Conservation (phyloP, 2,888 invertebrate genomes). For the Thyatira batis region DNA sequence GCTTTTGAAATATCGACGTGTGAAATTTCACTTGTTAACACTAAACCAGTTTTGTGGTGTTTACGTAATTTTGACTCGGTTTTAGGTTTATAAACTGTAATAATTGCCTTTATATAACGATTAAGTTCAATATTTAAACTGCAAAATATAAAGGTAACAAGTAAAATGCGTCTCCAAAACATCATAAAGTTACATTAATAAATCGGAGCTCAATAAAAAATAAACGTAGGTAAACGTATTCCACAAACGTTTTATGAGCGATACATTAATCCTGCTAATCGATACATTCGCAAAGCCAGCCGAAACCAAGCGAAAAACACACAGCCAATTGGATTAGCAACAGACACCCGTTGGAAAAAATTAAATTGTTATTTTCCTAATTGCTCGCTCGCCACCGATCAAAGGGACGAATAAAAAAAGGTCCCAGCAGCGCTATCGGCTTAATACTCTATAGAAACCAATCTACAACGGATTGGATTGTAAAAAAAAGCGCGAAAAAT, state of each 20-base stretch:
- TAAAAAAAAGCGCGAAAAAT: constrained; percentile 55
- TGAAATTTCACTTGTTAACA: constrained; percentile 27
- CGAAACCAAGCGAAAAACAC: constrained; percentile 31
- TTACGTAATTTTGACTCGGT: background rate
- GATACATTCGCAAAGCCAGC: constrained; percentile 35
- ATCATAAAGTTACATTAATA: background rate
- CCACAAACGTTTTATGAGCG: background rate
- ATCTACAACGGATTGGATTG: constrained; percentile 42
- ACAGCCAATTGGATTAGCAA: constrained; percentile 32
- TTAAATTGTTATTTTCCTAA: constrained; percentile 65
- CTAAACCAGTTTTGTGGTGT: background rate
- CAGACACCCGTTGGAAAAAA: constrained; percentile 36
- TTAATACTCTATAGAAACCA: constrained; percentile 59
- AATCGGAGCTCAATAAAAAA: background rate
- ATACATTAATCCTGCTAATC: constrained; percentile 30
- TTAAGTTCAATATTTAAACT: background rate
- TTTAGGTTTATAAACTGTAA: background rate
- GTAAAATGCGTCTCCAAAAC: background rate
- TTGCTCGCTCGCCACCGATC: constrained; percentile 45
- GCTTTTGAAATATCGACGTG: constrained; percentile 17
- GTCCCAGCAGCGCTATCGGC: constrained; percentile 37
- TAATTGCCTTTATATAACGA: background rate
- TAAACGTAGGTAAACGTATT: background rate
- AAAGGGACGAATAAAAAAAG: constrained; percentile 41
- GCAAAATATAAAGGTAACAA: background rate